These are phyloP conservation scores for Chydorus sphaericus DNA, from an alignment of 2,888 invertebrate species.

Conservation along the genomic window DNA sequence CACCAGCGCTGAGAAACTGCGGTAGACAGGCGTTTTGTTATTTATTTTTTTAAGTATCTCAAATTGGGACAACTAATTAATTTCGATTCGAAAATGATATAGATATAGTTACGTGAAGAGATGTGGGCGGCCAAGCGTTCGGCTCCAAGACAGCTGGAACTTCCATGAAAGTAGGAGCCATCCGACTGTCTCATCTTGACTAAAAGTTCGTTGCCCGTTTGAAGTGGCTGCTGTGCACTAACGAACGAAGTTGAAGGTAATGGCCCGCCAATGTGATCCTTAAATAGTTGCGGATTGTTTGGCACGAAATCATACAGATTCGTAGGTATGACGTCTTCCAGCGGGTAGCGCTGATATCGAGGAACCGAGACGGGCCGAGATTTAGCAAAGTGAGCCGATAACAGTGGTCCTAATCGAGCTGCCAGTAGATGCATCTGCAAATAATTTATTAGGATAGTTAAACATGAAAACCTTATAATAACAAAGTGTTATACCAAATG, in stretches of 20 bases:
- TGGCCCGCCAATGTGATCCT: constrained; percentile 22
- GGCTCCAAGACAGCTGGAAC: constrained; percentile 1
- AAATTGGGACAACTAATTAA: not conserved
- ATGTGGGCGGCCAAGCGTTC: not conserved
- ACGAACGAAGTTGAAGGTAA: not conserved
- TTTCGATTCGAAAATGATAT: not conserved
- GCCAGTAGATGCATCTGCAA: constrained; percentile 92
- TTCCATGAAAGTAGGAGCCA: constrained; percentile 4
- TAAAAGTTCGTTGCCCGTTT: not conserved
- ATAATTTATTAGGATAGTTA: no score
- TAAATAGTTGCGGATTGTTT: constrained; percentile 75
- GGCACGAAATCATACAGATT: constrained; percentile 87
- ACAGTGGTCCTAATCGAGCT: constrained; percentile 71
- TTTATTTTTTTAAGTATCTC: no score
- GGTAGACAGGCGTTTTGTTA: constrained; percentile 17
- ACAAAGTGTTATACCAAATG: no score
- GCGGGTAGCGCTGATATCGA: constrained; percentile 91
- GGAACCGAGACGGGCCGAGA: constrained; percentile 86
- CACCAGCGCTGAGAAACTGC: constrained; percentile 92
- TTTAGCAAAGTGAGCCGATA: constrained; percentile 78
- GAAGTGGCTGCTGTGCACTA: not conserved
- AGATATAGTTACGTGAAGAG: not conserved
- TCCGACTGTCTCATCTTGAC: not conserved
- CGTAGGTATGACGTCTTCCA: constrained; percentile 94
- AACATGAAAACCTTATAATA: no score